Evolutionary conservation across 2,797 vertebrate species (phyloP).

Genomic region (Potorous gilbertii): DNA sequence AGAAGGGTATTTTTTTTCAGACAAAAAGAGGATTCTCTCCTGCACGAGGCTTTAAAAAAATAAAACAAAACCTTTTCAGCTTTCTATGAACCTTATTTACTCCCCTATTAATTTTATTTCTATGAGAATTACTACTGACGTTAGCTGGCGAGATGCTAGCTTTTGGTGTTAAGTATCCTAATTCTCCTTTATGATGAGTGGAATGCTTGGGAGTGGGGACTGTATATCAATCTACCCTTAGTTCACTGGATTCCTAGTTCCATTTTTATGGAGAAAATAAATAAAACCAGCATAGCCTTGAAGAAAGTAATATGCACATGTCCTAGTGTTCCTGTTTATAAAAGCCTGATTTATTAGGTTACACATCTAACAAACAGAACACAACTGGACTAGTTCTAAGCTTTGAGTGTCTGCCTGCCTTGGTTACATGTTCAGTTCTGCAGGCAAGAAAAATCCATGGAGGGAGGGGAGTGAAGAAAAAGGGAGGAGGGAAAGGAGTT

Average conservation of each 20-base stretch:
- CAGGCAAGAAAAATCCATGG: neutral
- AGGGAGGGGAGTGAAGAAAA: neutral
- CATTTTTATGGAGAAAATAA: neutral
- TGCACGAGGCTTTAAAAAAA: neutral
- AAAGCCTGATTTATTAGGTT: neutral
- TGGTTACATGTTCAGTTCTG: rapidly evolving
- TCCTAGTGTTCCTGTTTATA: neutral
- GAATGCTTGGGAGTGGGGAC: neutral
- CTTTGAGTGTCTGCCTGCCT: neutral
- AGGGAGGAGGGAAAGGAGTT: neutral
- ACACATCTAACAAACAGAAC: neutral
- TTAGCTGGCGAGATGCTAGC: neutral
- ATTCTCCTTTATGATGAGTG: neutral
- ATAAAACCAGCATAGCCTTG: neutral
- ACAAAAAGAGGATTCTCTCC: neutral
- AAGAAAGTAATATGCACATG: rapidly evolving
- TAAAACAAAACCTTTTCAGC: neutral
- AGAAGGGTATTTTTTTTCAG: neutral
- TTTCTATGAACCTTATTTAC: neutral
- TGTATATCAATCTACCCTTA: neutral
- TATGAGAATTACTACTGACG: neutral
- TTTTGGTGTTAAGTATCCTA: neutral
- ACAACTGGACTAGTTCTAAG: neutral
- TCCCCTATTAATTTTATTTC: neutral
- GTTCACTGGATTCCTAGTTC: neutral